A percentile compares a stretch with the other conserved stretches of the same genome.
phyloP scores from a whole-genome alignment of 2,797 vertebrate genomes.

The Epinephelus malabaricus region DNA sequence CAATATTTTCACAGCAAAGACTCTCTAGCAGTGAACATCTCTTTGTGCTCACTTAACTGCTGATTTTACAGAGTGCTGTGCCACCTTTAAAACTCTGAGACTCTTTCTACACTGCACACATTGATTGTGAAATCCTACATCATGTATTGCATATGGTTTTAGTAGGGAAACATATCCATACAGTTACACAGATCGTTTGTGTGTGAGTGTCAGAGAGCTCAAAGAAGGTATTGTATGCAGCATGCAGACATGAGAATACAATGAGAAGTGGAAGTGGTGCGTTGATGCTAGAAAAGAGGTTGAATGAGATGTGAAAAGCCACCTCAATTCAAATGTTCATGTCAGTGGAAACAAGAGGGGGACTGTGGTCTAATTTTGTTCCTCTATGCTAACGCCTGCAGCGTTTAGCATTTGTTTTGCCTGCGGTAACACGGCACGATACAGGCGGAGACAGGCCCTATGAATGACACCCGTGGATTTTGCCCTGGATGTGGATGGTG shows the following conservation, averaged over 20 bases:
- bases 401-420: constrained; percentile 55
- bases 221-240: constrained; percentile 74
- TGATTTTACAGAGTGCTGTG: constrained; percentile 25
- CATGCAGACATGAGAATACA: constrained; percentile 59
- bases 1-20: constrained; percentile 79
- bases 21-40: constrained; percentile 63
- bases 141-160: background rate
- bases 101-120: background rate
- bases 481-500: constrained; percentile 49
- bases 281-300: constrained; percentile 32
- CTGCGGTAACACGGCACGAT: constrained; percentile 23
- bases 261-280: constrained; percentile 55
- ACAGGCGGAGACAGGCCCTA: constrained; percentile 20
- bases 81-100: background rate
- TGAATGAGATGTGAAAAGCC: constrained; percentile 54
- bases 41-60: constrained; percentile 45
- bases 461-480: constrained; percentile 52
- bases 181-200: constrained; percentile 20
- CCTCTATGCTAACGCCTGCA: constrained; percentile 54
- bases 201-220: constrained; percentile 14
- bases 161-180: constrained; percentile 15
- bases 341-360: constrained; percentile 25
- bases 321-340: constrained; percentile 63
- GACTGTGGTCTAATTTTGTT: constrained; percentile 5
- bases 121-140: background rate